Percentiles rank a stretch among this genome's conserved stretches.
Evolutionary conservation across 2,113 vertebrate species (phyloP).

Genomic region (Pelmatolapia mariae): DNA sequence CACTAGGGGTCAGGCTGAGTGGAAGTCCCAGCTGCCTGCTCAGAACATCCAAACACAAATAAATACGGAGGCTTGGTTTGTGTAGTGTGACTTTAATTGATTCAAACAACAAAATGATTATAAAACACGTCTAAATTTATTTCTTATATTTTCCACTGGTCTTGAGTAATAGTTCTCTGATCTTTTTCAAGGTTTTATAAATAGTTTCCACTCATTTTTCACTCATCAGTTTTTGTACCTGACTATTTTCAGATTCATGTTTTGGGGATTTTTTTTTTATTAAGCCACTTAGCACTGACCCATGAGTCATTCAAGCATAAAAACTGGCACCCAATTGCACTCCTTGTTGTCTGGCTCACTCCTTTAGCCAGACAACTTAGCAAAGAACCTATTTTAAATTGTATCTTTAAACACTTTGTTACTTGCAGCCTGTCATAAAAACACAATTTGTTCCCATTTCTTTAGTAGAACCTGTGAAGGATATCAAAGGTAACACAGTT

Average conservation of each 20-base stretch:
- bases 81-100: background rate
- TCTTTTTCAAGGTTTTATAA: background rate
- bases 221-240: background rate
- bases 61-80: background rate
- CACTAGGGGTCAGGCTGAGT: background rate
- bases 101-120: background rate
- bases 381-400: background rate
- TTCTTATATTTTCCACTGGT: fast-evolving
- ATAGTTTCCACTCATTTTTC: background rate
- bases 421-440: background rate
- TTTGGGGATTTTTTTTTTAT: background rate
- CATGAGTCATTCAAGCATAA: background rate
- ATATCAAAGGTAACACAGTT: background rate
- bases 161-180: background rate
- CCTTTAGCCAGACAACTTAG: background rate
- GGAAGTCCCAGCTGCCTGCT: background rate
- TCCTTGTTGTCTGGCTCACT: background rate
- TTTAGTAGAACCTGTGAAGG: background rate
- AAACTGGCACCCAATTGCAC: background rate
- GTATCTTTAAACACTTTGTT: background rate
- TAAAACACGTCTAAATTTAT: background rate
- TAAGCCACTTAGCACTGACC: background rate
- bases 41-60: background rate
- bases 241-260: background rate
- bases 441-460: background rate